Evolutionary conservation across 1,140 invertebrate genomes (phyloP).

Genomic region (Meteorus sp.): DNA sequence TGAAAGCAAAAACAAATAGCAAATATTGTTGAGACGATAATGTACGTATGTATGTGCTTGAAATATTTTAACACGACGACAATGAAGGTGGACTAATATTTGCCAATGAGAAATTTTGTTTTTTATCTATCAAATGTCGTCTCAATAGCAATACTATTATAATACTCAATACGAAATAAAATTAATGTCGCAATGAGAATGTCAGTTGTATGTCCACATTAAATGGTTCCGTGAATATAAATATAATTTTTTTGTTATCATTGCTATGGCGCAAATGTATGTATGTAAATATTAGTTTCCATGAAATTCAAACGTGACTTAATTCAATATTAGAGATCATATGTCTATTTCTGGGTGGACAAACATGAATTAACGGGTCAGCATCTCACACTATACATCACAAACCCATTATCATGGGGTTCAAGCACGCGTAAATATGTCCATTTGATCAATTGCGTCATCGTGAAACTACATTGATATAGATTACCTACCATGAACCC

Average conservation of each 20-base stretch:
- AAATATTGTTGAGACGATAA: background rate
- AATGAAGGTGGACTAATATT: background rate
- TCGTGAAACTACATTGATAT: background rate
- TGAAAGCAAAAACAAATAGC: background rate
- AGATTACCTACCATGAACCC: background rate
- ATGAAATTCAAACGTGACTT: too few species aligned
- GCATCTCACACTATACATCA: background rate
- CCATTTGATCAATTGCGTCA: conserved; percentile 2
- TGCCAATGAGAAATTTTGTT: conserved; percentile 17
- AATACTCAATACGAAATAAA: background rate
- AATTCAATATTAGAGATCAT: too few species aligned
- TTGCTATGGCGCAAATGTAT: too few species aligned
- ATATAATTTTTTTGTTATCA: too few species aligned
- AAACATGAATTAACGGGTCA: background rate
- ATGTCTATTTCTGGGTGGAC: too few species aligned
- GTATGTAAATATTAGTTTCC: too few species aligned
- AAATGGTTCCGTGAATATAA: too few species aligned
- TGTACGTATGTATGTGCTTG: too few species aligned
- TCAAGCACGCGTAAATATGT: conserved; percentile 2
- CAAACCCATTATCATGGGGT: background rate
- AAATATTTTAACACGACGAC: background rate
- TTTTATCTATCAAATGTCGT: conserved; percentile 14
- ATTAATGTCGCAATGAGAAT: conserved; percentile 5
- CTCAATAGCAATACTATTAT: conserved; percentile 6
- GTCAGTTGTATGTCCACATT: background rate